Evolutionary conservation across 2,888 invertebrate genomes (phyloP).

Genomic region (Drosophila nr. fundita): DNA sequence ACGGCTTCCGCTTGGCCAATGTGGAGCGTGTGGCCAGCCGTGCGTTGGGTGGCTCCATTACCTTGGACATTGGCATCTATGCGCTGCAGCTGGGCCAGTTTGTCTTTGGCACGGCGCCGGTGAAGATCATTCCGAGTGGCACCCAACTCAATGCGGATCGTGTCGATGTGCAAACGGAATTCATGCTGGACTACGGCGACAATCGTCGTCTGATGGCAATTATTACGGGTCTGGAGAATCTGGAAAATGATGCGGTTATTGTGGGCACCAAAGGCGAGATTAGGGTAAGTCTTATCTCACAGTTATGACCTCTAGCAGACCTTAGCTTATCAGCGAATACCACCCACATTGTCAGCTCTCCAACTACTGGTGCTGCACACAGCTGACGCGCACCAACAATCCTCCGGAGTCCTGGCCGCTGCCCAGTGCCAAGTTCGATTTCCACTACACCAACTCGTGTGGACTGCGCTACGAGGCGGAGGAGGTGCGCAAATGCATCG

Average conservation of each 20-base stretch:
- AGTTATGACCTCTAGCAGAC: neutral
- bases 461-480: slow-evolving; percentile 91
- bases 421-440: slow-evolving; percentile 86
- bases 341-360: slow-evolving; percentile 84
- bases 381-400: slow-evolving; percentile 87
- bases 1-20: slow-evolving; percentile 57
- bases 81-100: slow-evolving; percentile 90
- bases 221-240: slow-evolving; percentile 68
- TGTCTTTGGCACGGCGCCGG: slow-evolving; percentile 89
- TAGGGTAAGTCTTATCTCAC: slow-evolving; percentile 69
- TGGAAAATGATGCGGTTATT: slow-evolving; percentile 81
- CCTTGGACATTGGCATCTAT: slow-evolving; percentile 92
- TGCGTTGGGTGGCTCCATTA: slow-evolving; percentile 91
- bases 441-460: slow-evolving; percentile 89
- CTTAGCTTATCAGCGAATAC: neutral
- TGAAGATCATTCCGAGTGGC: slow-evolving; percentile 89
- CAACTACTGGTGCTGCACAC: slow-evolving; percentile 82
- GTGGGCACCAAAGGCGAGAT: slow-evolving; percentile 84
- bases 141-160: slow-evolving; percentile 88
- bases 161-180: slow-evolving; percentile 86
- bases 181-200: slow-evolving; percentile 80
- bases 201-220: slow-evolving; percentile 75
- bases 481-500: slow-evolving; percentile 90
- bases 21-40: slow-evolving; percentile 85
- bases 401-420: slow-evolving; percentile 87